These are phyloP conservation scores for Limnodromus scolopaceus DNA, from an alignment of 2,797 vertebrate species.

Conservation along the genomic window DNA sequence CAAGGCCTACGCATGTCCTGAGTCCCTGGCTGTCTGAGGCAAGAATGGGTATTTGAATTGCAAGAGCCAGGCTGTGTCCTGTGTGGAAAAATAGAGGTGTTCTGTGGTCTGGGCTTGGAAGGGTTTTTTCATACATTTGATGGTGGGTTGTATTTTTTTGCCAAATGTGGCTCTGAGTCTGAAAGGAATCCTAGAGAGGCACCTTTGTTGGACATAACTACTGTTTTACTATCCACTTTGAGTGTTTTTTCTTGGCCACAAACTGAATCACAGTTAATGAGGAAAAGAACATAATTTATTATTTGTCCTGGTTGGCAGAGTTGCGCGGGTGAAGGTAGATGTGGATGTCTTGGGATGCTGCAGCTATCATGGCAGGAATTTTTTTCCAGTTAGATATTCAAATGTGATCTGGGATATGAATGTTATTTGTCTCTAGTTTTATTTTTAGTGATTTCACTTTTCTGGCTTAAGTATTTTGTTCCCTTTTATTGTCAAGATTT, in stretches of 20 bases:
- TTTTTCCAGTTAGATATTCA: not conserved
- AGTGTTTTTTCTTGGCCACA: not conserved
- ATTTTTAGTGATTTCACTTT: conserved; percentile 64
- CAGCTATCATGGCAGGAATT: not conserved
- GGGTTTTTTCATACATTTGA: not conserved
- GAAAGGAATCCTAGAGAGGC: not conserved
- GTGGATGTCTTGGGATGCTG: not conserved
- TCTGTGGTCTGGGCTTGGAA: not conserved
- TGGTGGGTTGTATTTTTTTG: not conserved
- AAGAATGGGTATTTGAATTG: not conserved
- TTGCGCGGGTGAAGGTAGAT: conserved; percentile 12
- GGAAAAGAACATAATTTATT: not conserved
- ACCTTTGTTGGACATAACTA: not conserved
- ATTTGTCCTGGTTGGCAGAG: not conserved
- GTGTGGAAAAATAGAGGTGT: rapidly evolving
- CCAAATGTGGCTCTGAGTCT: not conserved
- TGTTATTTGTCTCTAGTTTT: conserved; percentile 39
- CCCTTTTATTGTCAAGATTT: conserved; percentile 59
- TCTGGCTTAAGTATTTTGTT: conserved; percentile 51
- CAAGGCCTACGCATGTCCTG: not conserved
- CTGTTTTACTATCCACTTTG: not conserved
- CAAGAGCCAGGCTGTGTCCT: not conserved
- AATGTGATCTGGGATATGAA: conserved; percentile 1
- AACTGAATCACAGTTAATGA: not conserved
- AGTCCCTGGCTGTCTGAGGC: not conserved